Base-by-base conservation (phyloP, 2,797 vertebrate species). In the Cynodonichthys magdalenae region DNA sequence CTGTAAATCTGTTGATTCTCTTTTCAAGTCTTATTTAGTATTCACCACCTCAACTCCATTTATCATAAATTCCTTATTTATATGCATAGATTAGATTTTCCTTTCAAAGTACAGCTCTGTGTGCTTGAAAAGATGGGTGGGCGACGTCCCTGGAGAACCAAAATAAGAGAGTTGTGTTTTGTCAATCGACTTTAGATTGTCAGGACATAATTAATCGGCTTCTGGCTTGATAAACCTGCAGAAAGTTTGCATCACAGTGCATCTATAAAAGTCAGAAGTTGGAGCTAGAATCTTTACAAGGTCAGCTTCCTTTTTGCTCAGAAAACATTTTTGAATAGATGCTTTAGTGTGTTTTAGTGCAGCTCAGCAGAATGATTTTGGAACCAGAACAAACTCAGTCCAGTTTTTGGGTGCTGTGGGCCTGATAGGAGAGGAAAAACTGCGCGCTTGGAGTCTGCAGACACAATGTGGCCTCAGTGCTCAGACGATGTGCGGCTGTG, bases 381-480 rank as follows among this genome's bases (percentile, higher is more conserved):
- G 42, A 68, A 76, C 70, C 66, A 76, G 74, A 80, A 74, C 72
- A 73, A 80, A 80, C 63, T 36, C 46, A 3, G 27, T 74, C 68
- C 79, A 80, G 69, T 75, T 70, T 86, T 83, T 81, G 56, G 71
- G 73, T 71, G 55, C 53, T 69, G 75, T 58, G 11, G 72, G 66
- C 66, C 71, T 81, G 84, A 85, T 81, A 67, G 77, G 55, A 75
- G 60, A 71, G 58, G 18, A 45, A 76, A 68, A 69, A 64, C 73
- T 63, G 72, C 74, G 75, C 79, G 66, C 70, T 66, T 67, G 77
- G 70, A 61, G 60, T 75, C 69, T 67, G 24, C 71, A 76, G 71
- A 84, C 78, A 89, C 85, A 89, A 83, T 83, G 80, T 82, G 64
- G 77, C 82, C 86, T 89, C 89, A 89, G 88, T 89, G 12, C 78